These are phyloP conservation scores for Danionella dracula DNA, from an alignment of 2,797 vertebrate species.

Conservation along the genomic window DNA sequence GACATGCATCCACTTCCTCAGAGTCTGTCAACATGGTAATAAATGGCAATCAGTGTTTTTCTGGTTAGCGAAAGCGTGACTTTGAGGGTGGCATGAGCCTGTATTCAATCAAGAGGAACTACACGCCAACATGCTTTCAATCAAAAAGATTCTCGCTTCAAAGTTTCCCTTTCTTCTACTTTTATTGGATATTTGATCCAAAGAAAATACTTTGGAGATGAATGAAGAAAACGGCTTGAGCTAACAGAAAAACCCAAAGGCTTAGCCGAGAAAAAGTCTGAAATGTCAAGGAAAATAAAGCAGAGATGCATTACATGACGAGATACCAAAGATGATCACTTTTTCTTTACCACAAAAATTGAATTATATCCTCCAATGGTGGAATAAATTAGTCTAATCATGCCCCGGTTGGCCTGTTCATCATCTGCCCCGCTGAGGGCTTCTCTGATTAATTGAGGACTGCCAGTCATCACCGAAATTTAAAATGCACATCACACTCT, in stretches of 20 bases:
- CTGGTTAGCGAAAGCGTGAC: slow-evolving; percentile 20
- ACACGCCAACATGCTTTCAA: slow-evolving; percentile 10
- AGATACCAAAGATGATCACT: slow-evolving; percentile 1
- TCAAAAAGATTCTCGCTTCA: slow-evolving; percentile 1
- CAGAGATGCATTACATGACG: neutral
- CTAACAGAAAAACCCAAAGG: neutral
- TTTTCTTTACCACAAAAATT: slow-evolving; percentile 23
- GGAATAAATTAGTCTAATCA: slow-evolving; percentile 28
- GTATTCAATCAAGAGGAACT: slow-evolving; percentile 21
- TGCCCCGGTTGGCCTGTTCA: slow-evolving; percentile 1
- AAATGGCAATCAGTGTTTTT: slow-evolving; percentile 33
- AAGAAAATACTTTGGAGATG: neutral
- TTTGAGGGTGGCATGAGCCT: slow-evolving; percentile 19
- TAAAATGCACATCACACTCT: slow-evolving; percentile 10
- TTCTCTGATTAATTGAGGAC: slow-evolving; percentile 27
- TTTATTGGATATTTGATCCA: neutral
- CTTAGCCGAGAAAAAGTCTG: neutral
- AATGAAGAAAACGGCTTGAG: neutral
- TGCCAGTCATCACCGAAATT: slow-evolving; percentile 14
- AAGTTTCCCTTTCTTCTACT: neutral
- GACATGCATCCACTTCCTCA: slow-evolving; percentile 24
- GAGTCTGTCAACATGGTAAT: slow-evolving; percentile 18
- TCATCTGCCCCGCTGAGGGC: slow-evolving; percentile 2
- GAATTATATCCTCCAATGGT: slow-evolving; percentile 26
- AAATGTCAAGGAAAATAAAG: too few species aligned